These are phyloP conservation scores for Onthophagus sagittarius DNA, from an alignment of 2,888 invertebrate species.

Conservation along the genomic window DNA sequence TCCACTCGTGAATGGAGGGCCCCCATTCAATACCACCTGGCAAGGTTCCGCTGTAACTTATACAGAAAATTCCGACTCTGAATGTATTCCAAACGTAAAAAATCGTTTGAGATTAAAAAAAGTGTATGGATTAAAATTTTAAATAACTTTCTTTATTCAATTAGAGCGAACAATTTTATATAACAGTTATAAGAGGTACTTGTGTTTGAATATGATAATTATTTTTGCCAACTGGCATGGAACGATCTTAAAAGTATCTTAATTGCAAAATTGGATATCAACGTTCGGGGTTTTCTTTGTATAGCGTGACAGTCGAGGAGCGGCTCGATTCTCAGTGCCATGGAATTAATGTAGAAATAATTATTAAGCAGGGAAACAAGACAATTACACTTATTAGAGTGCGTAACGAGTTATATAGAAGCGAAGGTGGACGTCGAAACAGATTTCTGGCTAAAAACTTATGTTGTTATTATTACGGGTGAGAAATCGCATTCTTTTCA, in stretches of 20 bases:
- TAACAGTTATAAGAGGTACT: neutral
- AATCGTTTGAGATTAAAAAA: no score
- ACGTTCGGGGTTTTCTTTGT: neutral
- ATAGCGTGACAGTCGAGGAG: constrained; percentile 38
- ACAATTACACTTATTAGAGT: constrained; percentile 46
- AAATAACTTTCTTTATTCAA: no score
- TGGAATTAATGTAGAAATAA: constrained; percentile 48
- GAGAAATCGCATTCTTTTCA: no score
- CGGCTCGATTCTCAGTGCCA: constrained; percentile 42
- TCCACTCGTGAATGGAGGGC: neutral
- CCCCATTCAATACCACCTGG: neutral
- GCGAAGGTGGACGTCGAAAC: constrained; percentile 16
- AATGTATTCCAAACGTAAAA: no score
- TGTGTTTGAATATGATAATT: neutral
- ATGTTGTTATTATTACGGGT: neutral
- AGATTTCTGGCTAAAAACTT: neutral
- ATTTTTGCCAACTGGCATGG: constrained; percentile 36
- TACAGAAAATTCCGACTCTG: neutral
- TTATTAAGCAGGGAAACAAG: constrained; percentile 41
- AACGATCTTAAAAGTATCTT: constrained; percentile 48
- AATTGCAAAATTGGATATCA: constrained; percentile 27
- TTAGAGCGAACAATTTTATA: no score
- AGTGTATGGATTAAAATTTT: no score
- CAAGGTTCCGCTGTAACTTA: neutral
- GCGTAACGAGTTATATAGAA: constrained; percentile 41